Evolutionary conservation across 2,888 invertebrate genomes (phyloP), one percentile per base, ranked within the genome.

Genomic region (Plemyria rubiginata): DNA sequence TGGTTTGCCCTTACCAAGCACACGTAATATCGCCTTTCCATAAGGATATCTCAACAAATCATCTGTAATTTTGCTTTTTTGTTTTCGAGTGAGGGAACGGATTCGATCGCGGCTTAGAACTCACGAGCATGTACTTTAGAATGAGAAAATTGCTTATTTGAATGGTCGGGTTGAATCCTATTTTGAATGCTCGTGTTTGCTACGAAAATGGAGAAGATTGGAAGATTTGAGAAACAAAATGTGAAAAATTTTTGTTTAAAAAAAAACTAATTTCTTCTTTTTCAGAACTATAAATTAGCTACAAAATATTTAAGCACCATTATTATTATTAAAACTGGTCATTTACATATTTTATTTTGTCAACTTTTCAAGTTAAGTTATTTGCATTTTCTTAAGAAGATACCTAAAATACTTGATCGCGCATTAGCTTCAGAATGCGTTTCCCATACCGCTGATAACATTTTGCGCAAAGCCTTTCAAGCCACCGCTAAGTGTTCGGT

Each of bases 31-130:
- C 85, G 81, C 86, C 79, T 83, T 83, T 81, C 83, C 84, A 85
- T 90, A 89, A 88, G 91, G 89, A 87, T 90, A 87, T 87, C 81
- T 81, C 82, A 85, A 84, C 86, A 88, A 91, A 92, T 90, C 90
- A 87, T 85, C 85, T 81, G 84, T 86, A 91, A 92, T 92, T 87
- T 86, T 76, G 81, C 85, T 88, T 67, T 70, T 91, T 91, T 90
- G 80, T 87, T 88, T 88, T 88, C 89, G 87, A 82, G 77, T 78
- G 80, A 81, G 83, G 85, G 84, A 75, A 72, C 73, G 72, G 75
- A 70, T 79, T 77, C 80, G 77, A 79, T 77, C 78, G 84, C 84
- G 84, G 85, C 84, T 83, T 89, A 80, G 77, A 70, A 73, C 80
- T 85, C 85, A 86, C 84, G 83, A 84, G 77, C 11, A 48, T 36